Base-by-base conservation (phyloP, 2,113 vertebrate genomes). In the Bubo bubo region DNA sequence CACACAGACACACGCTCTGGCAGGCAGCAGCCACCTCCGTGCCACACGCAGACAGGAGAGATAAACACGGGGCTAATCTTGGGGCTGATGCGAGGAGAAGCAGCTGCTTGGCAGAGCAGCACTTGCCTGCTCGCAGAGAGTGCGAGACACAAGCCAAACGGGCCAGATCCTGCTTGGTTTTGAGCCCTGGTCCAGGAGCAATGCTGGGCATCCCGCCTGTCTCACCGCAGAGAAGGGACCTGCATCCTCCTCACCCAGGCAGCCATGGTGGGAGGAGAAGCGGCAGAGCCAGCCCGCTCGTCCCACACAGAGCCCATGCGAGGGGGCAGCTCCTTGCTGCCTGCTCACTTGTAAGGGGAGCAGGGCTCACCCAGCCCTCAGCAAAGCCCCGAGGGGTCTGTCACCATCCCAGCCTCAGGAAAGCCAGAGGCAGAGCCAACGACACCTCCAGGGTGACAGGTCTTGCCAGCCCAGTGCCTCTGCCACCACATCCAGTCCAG, bases 61-160 rank as follows among this genome's bases (percentile, higher is more conserved):
- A 43, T 2, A 68, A 34, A 60, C 64, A 21, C 13, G 0, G 53
- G 68, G 59, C 62, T 75, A 0, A 86, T 28, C 83, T 8, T n/a
- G 2, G 66, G 47, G 72, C 32, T 24, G n/a, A 6, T 1, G n/a
- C 1, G 10, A 45, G 80, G 5, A 56, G 62, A 32, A 37, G 41
- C 81, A 83, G 62, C 1, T 9, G 4, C 27, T 28, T 55, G 77
- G 81, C 88, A 63, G 21, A 12, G 41, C 6, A 84, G 63, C 35
- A 10, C 17, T 49, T 2, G 2, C 15, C 34, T 0, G 4, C 66
- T 72, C 5, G 2, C 55, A 47, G 66, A 4, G 4, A 0, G 1
- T 1, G 23, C 3, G 18, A 59, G 71, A 27, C 17, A 37, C 37
- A 1, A 13, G 58, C 52, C 35, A 28, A 30, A 32, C 4, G 23